Evolutionary conservation across 2,888 invertebrate genomes (phyloP).

Genomic region (Dioctria linearis): DNA sequence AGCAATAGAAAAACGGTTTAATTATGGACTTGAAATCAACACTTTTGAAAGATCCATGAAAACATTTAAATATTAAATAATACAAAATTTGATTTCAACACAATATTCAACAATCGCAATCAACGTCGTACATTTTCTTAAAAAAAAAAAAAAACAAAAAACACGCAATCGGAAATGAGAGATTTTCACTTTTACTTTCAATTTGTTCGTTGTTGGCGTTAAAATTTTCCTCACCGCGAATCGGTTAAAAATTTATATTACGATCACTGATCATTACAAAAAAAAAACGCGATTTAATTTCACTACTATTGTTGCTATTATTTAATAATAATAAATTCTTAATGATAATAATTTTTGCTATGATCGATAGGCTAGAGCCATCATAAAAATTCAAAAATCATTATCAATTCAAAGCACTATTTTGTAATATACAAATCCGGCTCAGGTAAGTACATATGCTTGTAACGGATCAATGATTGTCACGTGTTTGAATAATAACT

Average conservation of each 20-base stretch:
- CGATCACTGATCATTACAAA: conserved; percentile 3
- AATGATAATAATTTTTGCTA: too few species aligned
- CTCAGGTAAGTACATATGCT: not conserved
- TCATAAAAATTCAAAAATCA: too few species aligned
- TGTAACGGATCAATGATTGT: not conserved
- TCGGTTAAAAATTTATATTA: conserved; percentile 1
- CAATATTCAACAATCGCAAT: conserved; percentile 19
- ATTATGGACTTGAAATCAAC: too few species aligned
- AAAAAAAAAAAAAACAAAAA: conserved; percentile 22
- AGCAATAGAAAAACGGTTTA: too few species aligned
- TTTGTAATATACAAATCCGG: not conserved
- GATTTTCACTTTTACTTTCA: conserved; percentile 59
- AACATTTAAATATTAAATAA: too few species aligned
- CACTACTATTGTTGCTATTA: not conserved
- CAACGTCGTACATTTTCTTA: too few species aligned
- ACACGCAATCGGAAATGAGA: conserved; percentile 50
- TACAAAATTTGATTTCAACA: conserved; percentile 36
- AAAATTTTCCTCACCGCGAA: conserved; percentile 28
- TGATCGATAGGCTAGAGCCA: too few species aligned
- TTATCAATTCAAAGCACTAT: too few species aligned
- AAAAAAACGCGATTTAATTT: not conserved
- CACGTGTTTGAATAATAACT: not conserved
- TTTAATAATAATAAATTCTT: too few species aligned
- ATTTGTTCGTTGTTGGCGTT: conserved; percentile 12
- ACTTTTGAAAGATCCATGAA: too few species aligned